Percentiles rank a stretch among this genome's conserved stretches.
These are phyloP conservation scores for Condylostylus longicornis DNA, from an alignment of 1,140 invertebrate genomes.

Conservation along the genomic window DNA sequence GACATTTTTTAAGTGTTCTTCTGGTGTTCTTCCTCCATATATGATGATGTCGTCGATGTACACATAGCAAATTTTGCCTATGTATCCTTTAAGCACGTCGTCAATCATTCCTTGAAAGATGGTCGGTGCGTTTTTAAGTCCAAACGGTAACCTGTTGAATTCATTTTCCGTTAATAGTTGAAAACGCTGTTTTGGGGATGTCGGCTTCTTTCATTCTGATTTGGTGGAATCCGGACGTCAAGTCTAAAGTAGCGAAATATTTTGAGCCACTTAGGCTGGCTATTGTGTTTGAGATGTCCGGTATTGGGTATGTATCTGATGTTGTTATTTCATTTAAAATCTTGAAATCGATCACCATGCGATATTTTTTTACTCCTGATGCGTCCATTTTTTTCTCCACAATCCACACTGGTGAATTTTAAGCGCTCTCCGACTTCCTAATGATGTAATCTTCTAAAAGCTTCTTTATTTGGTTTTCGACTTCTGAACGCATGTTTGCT, in stretches of 20 bases:
- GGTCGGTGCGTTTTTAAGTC: slow-evolving; percentile 25
- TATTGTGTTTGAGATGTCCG: slow-evolving; percentile 32
- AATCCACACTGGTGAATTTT: background rate
- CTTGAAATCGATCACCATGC: slow-evolving; percentile 27
- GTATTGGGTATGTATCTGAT: slow-evolving; percentile 36
- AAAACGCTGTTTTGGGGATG: slow-evolving; percentile 30
- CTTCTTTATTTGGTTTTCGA: too few relatives aligned
- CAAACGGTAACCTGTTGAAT: slow-evolving; percentile 27
- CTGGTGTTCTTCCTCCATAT: slow-evolving; percentile 1
- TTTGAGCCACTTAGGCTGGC: slow-evolving; percentile 22
- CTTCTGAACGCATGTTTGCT: too few relatives aligned
- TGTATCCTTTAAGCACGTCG: slow-evolving; percentile 17
- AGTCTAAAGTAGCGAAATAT: slow-evolving; percentile 32
- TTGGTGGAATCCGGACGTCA: slow-evolving; percentile 35
- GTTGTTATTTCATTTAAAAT: slow-evolving; percentile 29
- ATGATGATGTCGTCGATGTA: slow-evolving; percentile 21
- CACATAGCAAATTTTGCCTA: slow-evolving; percentile 17
- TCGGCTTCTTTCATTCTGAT: slow-evolving; percentile 23
- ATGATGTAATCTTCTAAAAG: too few relatives aligned
- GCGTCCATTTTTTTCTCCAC: background rate
- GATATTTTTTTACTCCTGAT: slow-evolving; percentile 7
- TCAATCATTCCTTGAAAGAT: slow-evolving; percentile 34
- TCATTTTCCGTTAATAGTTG: slow-evolving; percentile 29
- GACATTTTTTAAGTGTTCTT: slow-evolving; percentile 1
- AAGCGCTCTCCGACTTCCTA: too few relatives aligned